Conservation (phyloP, 92 coral and sea anemone species). For the Isaurus tuberculatus region DNA sequence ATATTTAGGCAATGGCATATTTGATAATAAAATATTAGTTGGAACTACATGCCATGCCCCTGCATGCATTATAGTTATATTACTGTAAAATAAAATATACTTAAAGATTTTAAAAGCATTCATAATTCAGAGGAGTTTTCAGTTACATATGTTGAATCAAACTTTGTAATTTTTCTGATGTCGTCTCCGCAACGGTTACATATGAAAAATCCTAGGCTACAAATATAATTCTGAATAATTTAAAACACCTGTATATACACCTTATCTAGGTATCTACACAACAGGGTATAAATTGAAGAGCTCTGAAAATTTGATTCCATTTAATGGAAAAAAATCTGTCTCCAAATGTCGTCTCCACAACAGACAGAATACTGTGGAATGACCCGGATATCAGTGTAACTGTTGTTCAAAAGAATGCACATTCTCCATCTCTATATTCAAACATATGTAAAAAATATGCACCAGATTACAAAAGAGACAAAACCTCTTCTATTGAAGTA, state of each 20-base stretch:
- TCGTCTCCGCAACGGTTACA: not conserved
- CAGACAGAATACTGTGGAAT: too few species aligned
- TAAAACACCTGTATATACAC: conserved; percentile 6
- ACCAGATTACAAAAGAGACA: too few species aligned
- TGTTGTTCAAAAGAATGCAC: too few species aligned
- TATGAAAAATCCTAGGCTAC: not conserved
- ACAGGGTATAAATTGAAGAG: conserved; percentile 21
- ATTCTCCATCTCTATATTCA: too few species aligned
- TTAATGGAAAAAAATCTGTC: not conserved
- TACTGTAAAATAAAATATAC: not conserved
- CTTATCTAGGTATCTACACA: conserved; percentile 29
- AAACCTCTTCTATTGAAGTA: too few species aligned
- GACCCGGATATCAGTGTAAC: too few species aligned
- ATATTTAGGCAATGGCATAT: too few species aligned
- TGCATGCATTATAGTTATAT: conserved; percentile 11
- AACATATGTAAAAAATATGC: too few species aligned
- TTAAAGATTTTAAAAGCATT: conserved; percentile 19
- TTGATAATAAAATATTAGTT: not conserved
- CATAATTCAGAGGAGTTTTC: conserved; percentile 25
- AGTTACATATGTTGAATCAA: conserved; percentile 4
- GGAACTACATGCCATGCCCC: conserved; percentile 14
- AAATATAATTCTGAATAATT: conserved; percentile 15
- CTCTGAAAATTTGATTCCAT: not conserved
- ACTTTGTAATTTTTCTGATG: conserved; percentile 25
- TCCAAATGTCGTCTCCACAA: too few species aligned